These are phyloP conservation scores for Gymnoscelis rufifasciata DNA, from an alignment of 2,888 invertebrate genomes.

Conservation along the genomic window DNA sequence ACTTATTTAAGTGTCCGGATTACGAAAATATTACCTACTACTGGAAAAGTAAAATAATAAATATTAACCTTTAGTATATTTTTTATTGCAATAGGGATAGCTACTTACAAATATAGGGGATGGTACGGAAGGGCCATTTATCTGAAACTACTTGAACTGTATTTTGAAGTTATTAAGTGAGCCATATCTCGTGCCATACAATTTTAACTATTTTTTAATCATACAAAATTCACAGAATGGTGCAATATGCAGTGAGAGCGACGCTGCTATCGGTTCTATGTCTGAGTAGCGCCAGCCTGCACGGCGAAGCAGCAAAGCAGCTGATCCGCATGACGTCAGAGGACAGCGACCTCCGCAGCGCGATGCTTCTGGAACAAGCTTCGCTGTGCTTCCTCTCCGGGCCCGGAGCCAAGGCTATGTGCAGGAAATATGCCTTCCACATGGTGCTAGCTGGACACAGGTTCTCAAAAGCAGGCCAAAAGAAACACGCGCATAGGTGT, in stretches of 20 bases:
- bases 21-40: too few relatives aligned
- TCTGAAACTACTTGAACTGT: too few relatives aligned
- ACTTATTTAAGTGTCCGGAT: too few relatives aligned
- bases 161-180: too few relatives aligned
- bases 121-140: too few relatives aligned
- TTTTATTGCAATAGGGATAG: too few relatives aligned
- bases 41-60: too few relatives aligned
- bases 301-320: slow-evolving; percentile 96
- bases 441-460: slow-evolving; percentile 97
- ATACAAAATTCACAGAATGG: slow-evolving; percentile 84
- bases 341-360: slow-evolving; percentile 97
- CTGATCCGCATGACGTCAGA: slow-evolving; percentile 97
- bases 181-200: too few relatives aligned
- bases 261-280: slow-evolving; percentile 94
- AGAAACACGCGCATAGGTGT: slow-evolving; percentile 93
- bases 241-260: slow-evolving; percentile 94
- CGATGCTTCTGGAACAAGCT: slow-evolving; percentile 95
- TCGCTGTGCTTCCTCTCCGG: slow-evolving; percentile 91
- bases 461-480: slow-evolving; percentile 94
- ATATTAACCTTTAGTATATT: too few relatives aligned
- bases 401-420: slow-evolving; percentile 83
- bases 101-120: too few relatives aligned
- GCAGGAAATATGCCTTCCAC: slow-evolving; percentile 96
- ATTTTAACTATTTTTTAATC: too few relatives aligned
- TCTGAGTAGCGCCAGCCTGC: slow-evolving; percentile 86